Evolutionary conservation across 2,113 vertebrate species (phyloP).

Genomic region (Limnothrissa miodon): DNA sequence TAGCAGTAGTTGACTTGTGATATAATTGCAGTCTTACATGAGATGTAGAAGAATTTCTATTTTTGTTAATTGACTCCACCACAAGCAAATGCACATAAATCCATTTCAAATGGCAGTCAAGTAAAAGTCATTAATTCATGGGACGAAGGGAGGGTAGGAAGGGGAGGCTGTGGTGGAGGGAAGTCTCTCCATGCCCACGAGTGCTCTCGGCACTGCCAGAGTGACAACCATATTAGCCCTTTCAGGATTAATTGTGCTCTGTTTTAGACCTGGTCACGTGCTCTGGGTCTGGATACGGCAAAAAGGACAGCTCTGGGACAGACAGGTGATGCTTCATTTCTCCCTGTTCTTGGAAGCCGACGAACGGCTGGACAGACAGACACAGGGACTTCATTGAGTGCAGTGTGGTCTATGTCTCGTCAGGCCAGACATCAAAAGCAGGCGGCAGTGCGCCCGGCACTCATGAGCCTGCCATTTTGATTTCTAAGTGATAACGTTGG

Average conservation of each 20-base stretch:
- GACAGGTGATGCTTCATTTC: neutral
- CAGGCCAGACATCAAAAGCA: no score
- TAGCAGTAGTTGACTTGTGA: neutral
- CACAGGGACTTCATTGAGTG: neutral
- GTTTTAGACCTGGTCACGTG: neutral
- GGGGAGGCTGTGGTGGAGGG: neutral
- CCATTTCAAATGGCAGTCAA: neutral
- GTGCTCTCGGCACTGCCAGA: neutral
- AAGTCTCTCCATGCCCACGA: neutral
- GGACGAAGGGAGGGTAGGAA: neutral
- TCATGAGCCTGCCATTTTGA: neutral
- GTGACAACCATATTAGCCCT: conserved; percentile 28
- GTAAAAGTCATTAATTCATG: conserved; percentile 3
- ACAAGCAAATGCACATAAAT: neutral
- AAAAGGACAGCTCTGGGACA: neutral
- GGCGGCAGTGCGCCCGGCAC: no score
- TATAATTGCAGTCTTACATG: neutral
- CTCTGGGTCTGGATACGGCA: neutral
- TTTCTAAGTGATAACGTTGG: neutral
- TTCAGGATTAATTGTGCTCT: conserved; percentile 28
- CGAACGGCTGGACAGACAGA: neutral
- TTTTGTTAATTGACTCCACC: neutral
- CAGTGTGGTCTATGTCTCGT: neutral
- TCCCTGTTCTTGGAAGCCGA: neutral
- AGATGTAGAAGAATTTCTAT: neutral